These are phyloP conservation scores for Ptychochromis oligacanthus DNA, from an alignment of 2,113 vertebrate species.

Conservation along the genomic window DNA sequence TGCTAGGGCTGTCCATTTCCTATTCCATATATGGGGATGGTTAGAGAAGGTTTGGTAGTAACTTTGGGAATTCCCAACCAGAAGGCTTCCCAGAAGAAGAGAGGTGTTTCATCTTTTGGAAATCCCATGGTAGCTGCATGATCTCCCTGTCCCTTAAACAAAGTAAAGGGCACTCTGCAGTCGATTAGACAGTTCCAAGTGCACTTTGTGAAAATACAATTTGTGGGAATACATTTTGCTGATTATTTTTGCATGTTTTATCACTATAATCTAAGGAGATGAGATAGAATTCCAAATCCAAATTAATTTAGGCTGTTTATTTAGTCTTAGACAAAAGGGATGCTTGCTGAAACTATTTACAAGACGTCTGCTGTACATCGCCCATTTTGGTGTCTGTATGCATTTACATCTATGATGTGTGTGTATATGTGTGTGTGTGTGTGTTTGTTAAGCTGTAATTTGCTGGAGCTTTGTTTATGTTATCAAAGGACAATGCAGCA, in stretches of 20 bases:
- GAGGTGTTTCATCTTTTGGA: slow-evolving; percentile 50
- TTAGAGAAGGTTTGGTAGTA: slow-evolving; percentile 20
- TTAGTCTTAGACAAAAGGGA: slow-evolving; percentile 71
- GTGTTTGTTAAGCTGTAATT: slow-evolving; percentile 56
- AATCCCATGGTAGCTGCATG: slow-evolving; percentile 17
- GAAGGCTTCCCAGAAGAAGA: slow-evolving; percentile 44
- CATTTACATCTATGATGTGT: background rate
- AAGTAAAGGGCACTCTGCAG: slow-evolving; percentile 3
- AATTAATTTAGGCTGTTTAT: slow-evolving; percentile 73
- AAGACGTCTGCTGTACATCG: slow-evolving; percentile 54
- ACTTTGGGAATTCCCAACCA: slow-evolving; percentile 54
- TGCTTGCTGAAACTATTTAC: slow-evolving; percentile 69
- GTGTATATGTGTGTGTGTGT: background rate
- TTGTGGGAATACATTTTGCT: slow-evolving; percentile 60
- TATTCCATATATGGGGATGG: slow-evolving; percentile 21
- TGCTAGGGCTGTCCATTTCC: background rate
- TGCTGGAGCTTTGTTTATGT: slow-evolving; percentile 77
- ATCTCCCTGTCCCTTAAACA: slow-evolving; percentile 13
- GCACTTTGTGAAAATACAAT: slow-evolving; percentile 64
- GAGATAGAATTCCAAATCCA: slow-evolving; percentile 45
- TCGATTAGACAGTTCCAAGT: slow-evolving; percentile 49
- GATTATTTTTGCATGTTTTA: slow-evolving; percentile 73
- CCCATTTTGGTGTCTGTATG: slow-evolving; percentile 21
- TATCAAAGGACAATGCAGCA: slow-evolving; percentile 66
- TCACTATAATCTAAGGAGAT: slow-evolving; percentile 66